Percentiles rank a stretch among this genome's conserved stretches.
Conservation (phyloP, 2,113 vertebrate genomes). For the Chlorodrepanis virens region DNA sequence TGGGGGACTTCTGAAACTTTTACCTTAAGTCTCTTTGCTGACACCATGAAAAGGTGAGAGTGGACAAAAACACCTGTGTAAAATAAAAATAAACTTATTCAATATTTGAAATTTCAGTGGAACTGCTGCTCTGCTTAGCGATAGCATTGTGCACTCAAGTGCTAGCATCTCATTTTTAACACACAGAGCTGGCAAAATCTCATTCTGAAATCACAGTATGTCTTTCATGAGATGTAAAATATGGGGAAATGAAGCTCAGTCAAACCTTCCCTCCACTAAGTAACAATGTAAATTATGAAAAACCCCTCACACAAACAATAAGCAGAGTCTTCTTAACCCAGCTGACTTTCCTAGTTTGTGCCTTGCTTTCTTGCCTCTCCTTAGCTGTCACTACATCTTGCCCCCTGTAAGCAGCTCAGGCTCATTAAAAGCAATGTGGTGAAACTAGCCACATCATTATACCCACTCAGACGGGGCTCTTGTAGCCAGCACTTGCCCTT, state of each 20-base stretch:
- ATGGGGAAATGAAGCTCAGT: not conserved
- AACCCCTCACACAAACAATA: not conserved
- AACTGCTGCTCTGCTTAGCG: not conserved
- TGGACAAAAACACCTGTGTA: accelerated
- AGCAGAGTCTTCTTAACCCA: conserved; percentile 26
- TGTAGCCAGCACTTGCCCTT: conserved; percentile 35
- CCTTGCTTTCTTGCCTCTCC: not conserved
- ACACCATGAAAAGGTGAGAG: not conserved
- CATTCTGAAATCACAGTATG: not conserved
- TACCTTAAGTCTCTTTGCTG: not conserved
- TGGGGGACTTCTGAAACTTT: not conserved
- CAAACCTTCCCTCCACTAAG: not conserved
- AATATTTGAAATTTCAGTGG: not conserved
- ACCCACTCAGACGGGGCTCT: conserved; percentile 59
- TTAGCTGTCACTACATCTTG: not conserved
- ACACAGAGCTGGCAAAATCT: conserved; percentile 18
- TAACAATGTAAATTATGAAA: conserved; percentile 16
- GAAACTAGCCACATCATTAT: conserved; percentile 74
- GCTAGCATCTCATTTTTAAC: not conserved
- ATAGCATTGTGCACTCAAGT: not conserved
- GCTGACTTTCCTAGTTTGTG: conserved; percentile 38
- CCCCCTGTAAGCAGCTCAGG: conserved; percentile 35
- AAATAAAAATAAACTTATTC: not conserved
- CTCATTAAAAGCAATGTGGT: conserved; percentile 73
- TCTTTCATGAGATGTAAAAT: not conserved